Conservation (phyloP, 2,888 invertebrate genomes). For the Steromphala cineraria region DNA sequence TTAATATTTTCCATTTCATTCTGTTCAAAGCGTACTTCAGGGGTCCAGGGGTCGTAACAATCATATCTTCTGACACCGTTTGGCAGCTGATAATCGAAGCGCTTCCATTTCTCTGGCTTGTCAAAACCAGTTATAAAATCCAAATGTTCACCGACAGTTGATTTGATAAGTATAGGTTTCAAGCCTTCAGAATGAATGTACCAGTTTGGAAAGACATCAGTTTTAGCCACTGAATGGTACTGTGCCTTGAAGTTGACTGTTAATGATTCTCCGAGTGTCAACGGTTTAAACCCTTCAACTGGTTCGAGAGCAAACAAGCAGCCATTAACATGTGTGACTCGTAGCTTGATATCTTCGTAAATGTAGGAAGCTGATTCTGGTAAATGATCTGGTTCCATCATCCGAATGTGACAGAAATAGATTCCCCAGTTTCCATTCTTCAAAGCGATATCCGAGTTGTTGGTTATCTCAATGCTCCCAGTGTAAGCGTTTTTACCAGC, state of each 20-base stretch:
- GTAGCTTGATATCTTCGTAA: constrained; percentile 49
- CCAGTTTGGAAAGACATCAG: constrained; percentile 68
- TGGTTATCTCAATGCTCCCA: constrained; percentile 14
- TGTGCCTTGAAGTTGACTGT: constrained; percentile 58
- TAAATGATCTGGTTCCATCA: constrained; percentile 61
- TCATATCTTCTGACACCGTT: constrained; percentile 48
- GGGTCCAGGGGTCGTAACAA: constrained; percentile 58
- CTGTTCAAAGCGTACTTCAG: constrained; percentile 55
- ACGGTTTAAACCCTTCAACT: constrained; percentile 50
- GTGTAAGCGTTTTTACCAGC: constrained; percentile 56
- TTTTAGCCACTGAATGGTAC: constrained; percentile 62
- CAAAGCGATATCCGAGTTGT: constrained; percentile 23
- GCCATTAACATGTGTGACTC: constrained; percentile 62
- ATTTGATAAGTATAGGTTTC: constrained; percentile 52
- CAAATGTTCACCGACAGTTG: constrained; percentile 61
- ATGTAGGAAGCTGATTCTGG: constrained; percentile 46
- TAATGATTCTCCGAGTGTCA: constrained; percentile 51
- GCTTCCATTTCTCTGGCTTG: constrained; percentile 60
- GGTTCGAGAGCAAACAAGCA: constrained; percentile 62
- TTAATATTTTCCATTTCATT: constrained; percentile 23
- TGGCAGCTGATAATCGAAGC: constrained; percentile 58
- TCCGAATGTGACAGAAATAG: constrained; percentile 65
- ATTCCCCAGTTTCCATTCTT: constrained; percentile 56
- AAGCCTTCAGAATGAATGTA: constrained; percentile 54
- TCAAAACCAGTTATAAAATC: constrained; percentile 63